A percentile compares a stretch with the other conserved stretches of the same genome.
Conservation (phyloP, 2,888 invertebrate genomes). For the Hemicrepidius hirtus region DNA sequence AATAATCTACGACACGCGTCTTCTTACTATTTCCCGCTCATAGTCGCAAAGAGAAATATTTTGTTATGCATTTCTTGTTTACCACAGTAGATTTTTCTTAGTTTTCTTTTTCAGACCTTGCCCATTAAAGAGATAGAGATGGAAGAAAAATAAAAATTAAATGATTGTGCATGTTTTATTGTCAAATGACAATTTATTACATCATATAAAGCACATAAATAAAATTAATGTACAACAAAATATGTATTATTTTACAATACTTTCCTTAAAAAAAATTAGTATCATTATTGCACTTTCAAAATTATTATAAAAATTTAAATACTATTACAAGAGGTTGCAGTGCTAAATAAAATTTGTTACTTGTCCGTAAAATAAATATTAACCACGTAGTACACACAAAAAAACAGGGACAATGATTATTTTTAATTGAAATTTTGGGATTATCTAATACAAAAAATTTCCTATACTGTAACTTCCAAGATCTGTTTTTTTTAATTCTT, state of each 20-base stretch:
- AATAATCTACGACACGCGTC: too few species aligned
- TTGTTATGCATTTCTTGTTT: too few species aligned
- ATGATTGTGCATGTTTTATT: conserved; percentile 51
- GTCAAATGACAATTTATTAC: conserved; percentile 48
- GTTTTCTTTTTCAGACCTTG: too few species aligned
- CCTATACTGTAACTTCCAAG: too few species aligned
- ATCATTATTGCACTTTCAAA: background rate
- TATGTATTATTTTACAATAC: conserved; percentile 15
- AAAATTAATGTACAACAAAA: conserved; percentile 41
- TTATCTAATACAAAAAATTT: too few species aligned
- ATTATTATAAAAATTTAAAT: background rate
- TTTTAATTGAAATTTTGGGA: too few species aligned
- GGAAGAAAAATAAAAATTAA: too few species aligned
- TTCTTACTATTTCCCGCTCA: too few species aligned
- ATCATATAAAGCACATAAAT: conserved; percentile 44
- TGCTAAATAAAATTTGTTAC: background rate
- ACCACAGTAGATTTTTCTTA: too few species aligned
- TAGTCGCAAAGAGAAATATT: too few species aligned
- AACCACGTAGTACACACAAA: background rate
- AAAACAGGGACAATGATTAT: background rate
- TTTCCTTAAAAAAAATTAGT: background rate
- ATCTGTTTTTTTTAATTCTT: background rate
- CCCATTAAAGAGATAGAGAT: too few species aligned
- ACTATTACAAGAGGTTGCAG: background rate
- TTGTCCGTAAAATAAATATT: background rate